A percentile compares a stretch with the other conserved stretches of the same genome.
These are phyloP conservation scores for Buathra laborator DNA, from an alignment of 2,888 invertebrate species.

Conservation along the genomic window DNA sequence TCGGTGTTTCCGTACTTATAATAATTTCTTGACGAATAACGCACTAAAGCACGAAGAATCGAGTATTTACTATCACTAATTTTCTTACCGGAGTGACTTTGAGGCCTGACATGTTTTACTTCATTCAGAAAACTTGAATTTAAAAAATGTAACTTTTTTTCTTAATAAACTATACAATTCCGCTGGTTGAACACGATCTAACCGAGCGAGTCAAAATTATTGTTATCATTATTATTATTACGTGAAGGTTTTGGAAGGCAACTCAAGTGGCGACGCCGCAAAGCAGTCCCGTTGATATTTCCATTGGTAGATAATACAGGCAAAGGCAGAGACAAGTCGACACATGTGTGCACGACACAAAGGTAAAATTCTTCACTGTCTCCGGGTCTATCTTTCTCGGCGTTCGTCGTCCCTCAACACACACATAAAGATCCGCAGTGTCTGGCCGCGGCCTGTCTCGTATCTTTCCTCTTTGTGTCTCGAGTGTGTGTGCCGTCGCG, in stretches of 20 bases:
- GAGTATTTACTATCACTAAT: not conserved
- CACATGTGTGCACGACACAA: conserved; percentile 22
- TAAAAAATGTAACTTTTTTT: too few species aligned
- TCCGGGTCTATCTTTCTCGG: conserved; percentile 4
- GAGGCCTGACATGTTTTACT: not conserved
- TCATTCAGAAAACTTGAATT: too few species aligned
- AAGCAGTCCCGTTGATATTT: not conserved
- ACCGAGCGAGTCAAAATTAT: not conserved
- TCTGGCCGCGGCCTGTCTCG: conserved; percentile 7
- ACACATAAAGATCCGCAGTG: conserved; percentile 2
- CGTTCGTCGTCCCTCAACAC: not conserved
- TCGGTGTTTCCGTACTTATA: too few species aligned
- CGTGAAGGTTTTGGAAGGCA: not conserved
- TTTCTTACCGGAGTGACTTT: not conserved
- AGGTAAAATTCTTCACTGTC: conserved; percentile 9
- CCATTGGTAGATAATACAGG: conserved; percentile 14
- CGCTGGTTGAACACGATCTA: too few species aligned
- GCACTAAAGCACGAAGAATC: too few species aligned
- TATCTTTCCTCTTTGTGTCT: not conserved
- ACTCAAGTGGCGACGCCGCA: not conserved
- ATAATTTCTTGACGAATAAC: too few species aligned
- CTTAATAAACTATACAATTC: too few species aligned
- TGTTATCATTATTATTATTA: not conserved
- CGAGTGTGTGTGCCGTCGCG: conserved; percentile 6
- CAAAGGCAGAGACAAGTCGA: not conserved